Base-by-base conservation (phyloP, 1,140 invertebrate genomes). In the Monochamus saltuarius region DNA sequence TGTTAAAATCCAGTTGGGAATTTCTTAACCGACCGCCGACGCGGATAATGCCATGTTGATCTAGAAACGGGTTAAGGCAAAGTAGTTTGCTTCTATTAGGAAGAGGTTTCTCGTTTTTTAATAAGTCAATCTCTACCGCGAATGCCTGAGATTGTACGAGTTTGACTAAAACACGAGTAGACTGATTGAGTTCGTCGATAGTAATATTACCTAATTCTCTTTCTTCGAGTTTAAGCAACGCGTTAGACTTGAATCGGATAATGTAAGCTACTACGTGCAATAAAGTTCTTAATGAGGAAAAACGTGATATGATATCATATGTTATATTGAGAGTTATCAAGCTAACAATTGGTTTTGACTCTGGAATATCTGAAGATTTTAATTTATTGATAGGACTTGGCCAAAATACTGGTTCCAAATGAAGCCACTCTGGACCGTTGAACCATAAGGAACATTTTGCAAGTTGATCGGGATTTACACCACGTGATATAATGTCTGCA, bases 401-500 rank as follows among this genome's bases (percentile, higher is more conserved):
- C 11, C 39, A 38, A 56, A 10, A 29, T 29, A n/a, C 51, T 40
- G 56, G 39, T 43, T 35, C n/a, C 9, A 42, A 22, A 19, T 35
- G 0, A 19, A 19, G 17, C 47, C 42, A 37, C 10, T 11, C 8
- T 36, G 63, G 51, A 14, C 34, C 22, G 4, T 22, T 19, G 9
- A n/a, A 49, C 22, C 59, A 47, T 16, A 63, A 11, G 7, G 16
- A 9, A 34, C 13, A 14, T 46, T 13, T 66, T 43, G 11, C 22
- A 17, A 34, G 53, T 51, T 8, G 4, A 10, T 14, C 22, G 4
- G 47, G 16, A 29, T 13, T 22, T 10, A 42, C 7, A 50, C 68
- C 71, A 38, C 73, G 36, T 0, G 72, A 73, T 6, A 69, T 53
- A n/a, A 74, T 19, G 61, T 75, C 73, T 2, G 73, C 73, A 62